phyloP scores from a whole-genome alignment of 2,797 vertebrate genomes.

The Coranthus polyacanthus region DNA sequence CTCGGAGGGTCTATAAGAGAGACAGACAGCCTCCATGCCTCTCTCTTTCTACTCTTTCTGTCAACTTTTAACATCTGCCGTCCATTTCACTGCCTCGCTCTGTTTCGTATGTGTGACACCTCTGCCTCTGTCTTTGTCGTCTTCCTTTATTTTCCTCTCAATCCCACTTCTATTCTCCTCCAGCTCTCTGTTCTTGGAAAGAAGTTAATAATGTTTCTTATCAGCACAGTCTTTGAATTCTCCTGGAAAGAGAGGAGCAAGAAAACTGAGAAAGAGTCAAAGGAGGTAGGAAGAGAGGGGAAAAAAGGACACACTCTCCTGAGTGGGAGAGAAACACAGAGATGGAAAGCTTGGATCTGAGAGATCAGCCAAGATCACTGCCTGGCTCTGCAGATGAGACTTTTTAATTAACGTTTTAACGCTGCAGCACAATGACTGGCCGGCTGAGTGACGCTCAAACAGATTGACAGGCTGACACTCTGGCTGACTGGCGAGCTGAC shows the following conservation, averaged over 20 bases:
- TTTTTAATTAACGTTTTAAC: slow-evolving; percentile 81
- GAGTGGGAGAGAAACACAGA: slow-evolving; percentile 16
- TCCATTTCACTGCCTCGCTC: slow-evolving; percentile 37
- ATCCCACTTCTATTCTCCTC: slow-evolving; percentile 48
- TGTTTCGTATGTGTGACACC: slow-evolving; percentile 46
- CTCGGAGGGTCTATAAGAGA: slow-evolving; percentile 38
- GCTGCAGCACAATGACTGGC: slow-evolving; percentile 59
- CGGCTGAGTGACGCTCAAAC: slow-evolving; percentile 61
- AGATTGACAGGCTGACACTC: slow-evolving; percentile 65
- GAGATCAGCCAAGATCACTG: slow-evolving; percentile 69
- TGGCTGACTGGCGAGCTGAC: slow-evolving; percentile 50
- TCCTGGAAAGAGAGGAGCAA: slow-evolving; percentile 54
- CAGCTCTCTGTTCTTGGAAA: slow-evolving; percentile 64
- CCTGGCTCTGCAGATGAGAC: slow-evolving; percentile 68
- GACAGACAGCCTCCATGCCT: slow-evolving; percentile 38
- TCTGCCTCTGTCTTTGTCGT: slow-evolving; percentile 50
- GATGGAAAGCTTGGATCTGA: slow-evolving; percentile 48
- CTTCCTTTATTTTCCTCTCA: slow-evolving; percentile 47
- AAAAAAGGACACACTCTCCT: neutral
- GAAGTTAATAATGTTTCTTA: slow-evolving; percentile 85
- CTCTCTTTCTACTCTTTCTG: slow-evolving; percentile 38
- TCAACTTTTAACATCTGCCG: slow-evolving; percentile 47
- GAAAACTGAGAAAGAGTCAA: slow-evolving; percentile 36
- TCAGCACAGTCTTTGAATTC: slow-evolving; percentile 72
- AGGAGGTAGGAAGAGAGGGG: slow-evolving; percentile 37